Base-by-base conservation (phyloP, 2,797 vertebrate species). In the Phoebastria nigripes region DNA sequence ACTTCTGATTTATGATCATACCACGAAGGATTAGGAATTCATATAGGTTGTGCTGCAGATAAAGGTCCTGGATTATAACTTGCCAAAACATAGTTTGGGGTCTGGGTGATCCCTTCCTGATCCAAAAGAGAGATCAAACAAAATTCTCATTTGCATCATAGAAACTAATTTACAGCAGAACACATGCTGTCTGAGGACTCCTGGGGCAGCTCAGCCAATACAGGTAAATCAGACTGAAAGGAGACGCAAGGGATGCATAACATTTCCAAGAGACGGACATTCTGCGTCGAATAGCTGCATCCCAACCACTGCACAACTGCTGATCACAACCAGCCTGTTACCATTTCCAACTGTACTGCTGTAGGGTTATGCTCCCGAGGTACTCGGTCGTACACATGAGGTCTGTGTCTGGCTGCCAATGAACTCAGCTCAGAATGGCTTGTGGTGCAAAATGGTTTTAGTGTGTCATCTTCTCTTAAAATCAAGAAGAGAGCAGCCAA, bases 161-260 rank as follows among this genome's bases (percentile, higher is more conserved):
- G 24, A 15, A 89, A 59, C 6, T 63, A 41, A 74, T 63, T 65
- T 82, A 56, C 29, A 72, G 29, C 17, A 82, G 26, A 85, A 62
- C 15, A 26, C 15, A 70, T 26, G 9, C 0, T 17, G 12, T 51
- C 22, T 52, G 39, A 59, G 13, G 6, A 73, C 6, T 80, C n/a
- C 3, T 2, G 2, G 9, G 20, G 8, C 67, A 94, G 9, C 16
- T 72, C n/a, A 70, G 41, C 6, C 35, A 74, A 13, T 12, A 31
- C 15, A 74, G 15, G 52, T 26, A 62, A 47, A 90, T 55, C 15
- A 80, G 18, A 59, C 4, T 44, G 26, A 31, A 82, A 77, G 15
- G 19, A 66, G 22, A 66, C 1, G 1, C 15, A 55, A 49, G 9
- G 3, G 11, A 66, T 58, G 8, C 0, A 1, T 20, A 84, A 15